phyloP scores from a whole-genome alignment of 2,888 invertebrate species.

The Acanthacorydalis orientalis region DNA sequence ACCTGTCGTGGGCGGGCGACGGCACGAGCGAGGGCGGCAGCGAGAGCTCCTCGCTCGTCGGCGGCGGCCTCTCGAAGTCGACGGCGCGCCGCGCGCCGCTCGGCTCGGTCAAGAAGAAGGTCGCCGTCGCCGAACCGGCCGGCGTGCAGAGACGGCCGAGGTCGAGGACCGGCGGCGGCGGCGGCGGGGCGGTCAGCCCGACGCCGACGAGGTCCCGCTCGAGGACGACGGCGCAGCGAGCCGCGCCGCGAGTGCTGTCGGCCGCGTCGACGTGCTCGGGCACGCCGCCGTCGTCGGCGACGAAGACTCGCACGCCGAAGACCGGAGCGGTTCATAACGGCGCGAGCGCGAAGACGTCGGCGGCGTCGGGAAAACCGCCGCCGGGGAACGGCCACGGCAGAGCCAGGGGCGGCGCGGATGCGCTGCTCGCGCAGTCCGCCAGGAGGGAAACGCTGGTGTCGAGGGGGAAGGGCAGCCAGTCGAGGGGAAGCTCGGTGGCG shows the following conservation, averaged over 20 bases:
- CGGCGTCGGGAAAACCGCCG: background rate
- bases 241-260: background rate
- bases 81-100: constrained; percentile 10
- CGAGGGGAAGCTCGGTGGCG: too few relatives aligned
- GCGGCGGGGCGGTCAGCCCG: constrained; percentile 10
- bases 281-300: too few relatives aligned
- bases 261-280: constrained; percentile 5
- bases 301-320: background rate
- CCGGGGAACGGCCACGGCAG: too few relatives aligned
- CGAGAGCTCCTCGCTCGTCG: constrained; percentile 58
- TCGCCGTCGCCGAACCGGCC: constrained; percentile 12
- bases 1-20: constrained; percentile 25
- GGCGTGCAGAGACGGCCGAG: constrained; percentile 15
- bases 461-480: too few relatives aligned
- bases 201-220: constrained; percentile 30
- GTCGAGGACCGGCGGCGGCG: constrained; percentile 9
- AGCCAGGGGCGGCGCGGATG: too few relatives aligned
- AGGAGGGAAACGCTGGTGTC: too few relatives aligned
- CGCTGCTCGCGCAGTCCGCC: too few relatives aligned
- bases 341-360: background rate
- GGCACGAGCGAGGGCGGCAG: constrained; percentile 55
- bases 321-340: background rate
- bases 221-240: constrained; percentile 23
- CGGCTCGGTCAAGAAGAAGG: constrained; percentile 14
- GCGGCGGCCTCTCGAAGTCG: constrained; percentile 14